These are phyloP conservation scores for Polydrusus cervinus DNA, from an alignment of 2,888 invertebrate genomes.

Conservation along the genomic window DNA sequence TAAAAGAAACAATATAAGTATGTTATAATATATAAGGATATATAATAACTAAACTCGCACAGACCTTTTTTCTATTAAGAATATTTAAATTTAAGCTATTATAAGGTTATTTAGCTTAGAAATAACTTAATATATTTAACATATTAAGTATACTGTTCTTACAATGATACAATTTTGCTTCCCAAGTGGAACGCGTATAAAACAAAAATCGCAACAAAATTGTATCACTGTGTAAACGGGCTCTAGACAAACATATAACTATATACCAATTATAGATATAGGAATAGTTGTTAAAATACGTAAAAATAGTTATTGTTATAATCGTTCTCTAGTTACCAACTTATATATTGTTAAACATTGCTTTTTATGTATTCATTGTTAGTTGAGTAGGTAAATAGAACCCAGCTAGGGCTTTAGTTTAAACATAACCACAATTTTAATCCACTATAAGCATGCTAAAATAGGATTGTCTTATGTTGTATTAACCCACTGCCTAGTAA, in stretches of 20 bases:
- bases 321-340: slow-evolving; percentile 4
- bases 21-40: background rate
- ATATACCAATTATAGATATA: background rate
- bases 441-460: background rate
- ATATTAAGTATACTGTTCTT: too few relatives aligned
- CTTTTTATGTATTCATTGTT: background rate
- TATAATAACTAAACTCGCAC: slow-evolving; percentile 10
- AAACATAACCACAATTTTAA: background rate
- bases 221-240: background rate
- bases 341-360: background rate
- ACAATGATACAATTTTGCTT: too few relatives aligned
- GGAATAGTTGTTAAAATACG: background rate
- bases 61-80: slow-evolving; percentile 19
- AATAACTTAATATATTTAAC: background rate
- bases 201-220: too few relatives aligned
- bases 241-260: too few relatives aligned
- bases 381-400: background rate
- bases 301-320: too few relatives aligned
- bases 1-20: slow-evolving; percentile 4
- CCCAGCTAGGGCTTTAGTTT: background rate
- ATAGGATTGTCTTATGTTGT: background rate
- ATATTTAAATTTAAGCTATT: background rate
- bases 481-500: slow-evolving; percentile 19
- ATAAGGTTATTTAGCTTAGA: background rate
- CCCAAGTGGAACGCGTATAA: too few relatives aligned